Evolutionary conservation across 1,140 invertebrate species (phyloP), one percentile per base, ranked within the genome.

Genomic region (Drosophila bocqueti): DNA sequence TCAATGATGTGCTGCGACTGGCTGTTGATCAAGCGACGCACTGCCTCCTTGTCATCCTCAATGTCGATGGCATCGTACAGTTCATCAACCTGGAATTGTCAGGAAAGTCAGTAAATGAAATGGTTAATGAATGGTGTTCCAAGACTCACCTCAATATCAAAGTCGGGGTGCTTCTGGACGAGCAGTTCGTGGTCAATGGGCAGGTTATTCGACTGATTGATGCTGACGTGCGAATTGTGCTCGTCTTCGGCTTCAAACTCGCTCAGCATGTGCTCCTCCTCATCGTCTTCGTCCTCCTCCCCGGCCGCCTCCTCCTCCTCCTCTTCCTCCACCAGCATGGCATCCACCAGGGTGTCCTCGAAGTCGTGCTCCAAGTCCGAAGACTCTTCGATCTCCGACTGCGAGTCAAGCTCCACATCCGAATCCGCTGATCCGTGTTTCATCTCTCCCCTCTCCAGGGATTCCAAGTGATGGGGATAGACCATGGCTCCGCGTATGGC

Each of bases 401-500:
- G 94, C 6, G 94, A 94, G 55, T 95, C 95, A 52, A 94, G 81
- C 57, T 93, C 93, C 10, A 94, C 94, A 42, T 93, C 94, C 1
- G 92, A 94, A 47, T 94, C 94, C 1, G 93, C 93, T 13, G 94
- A 93, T 54, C 94, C 95, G 79, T 96, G 96, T 81, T 97, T 97
- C 95, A 98, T 96, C 91, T 98, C 97, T 0, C 97, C 97, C 4
- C 96, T 94, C 92, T 98, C 97, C 15, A 98, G 83, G 0, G 96
- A 94, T 84, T 97, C 97, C 77, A 98, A 89, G 81, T 96, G 95
- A 78, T 97, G 97, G 71, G 98, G 98, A 94, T 96, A 96, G 24
- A 97, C 95, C 98, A 99, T 99, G 5, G 97, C 97, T 79, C 96
- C 96, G 71, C 96, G 96, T 61, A 97, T 96, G 65, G 96, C 96